Percentiles rank a stretch among this genome's conserved stretches.
These are phyloP conservation scores for Gryon sp. DNA, from an alignment of 1,140 invertebrate genomes.

Conservation along the genomic window DNA sequence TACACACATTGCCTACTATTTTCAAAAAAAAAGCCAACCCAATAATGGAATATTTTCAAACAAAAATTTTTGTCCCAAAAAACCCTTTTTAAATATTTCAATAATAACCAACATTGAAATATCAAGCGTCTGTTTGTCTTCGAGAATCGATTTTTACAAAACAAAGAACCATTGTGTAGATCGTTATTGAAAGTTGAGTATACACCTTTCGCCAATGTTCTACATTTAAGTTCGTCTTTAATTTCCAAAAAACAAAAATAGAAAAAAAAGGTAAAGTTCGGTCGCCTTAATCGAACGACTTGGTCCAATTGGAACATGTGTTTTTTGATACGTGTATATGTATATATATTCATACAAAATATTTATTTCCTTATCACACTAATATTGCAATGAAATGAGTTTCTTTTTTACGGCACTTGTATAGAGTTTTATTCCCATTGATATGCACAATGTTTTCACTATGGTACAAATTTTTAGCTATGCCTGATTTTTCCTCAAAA, in stretches of 20 bases:
- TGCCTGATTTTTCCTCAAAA: constrained; percentile 80
- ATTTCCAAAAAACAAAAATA: constrained; percentile 73
- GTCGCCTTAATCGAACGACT: constrained; percentile 73
- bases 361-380: constrained; percentile 79
- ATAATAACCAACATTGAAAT: too few relatives aligned
- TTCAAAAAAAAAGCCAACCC: too few relatives aligned
- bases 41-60: not conserved
- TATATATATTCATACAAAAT: constrained; percentile 64
- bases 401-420: constrained; percentile 85
- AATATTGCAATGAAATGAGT: constrained; percentile 81
- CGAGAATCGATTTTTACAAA: constrained; percentile 7
- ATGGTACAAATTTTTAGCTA: constrained; percentile 80
- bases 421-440: constrained; percentile 82
- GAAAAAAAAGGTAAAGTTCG: too few relatives aligned
- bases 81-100: too few relatives aligned
- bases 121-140: constrained; percentile 27
- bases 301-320: constrained; percentile 71
- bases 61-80: too few relatives aligned
- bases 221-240: constrained; percentile 72
- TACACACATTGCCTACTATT: too few relatives aligned
- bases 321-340: constrained; percentile 69
- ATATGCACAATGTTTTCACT: constrained; percentile 80
- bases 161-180: constrained; percentile 41
- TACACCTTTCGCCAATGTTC: constrained; percentile 76
- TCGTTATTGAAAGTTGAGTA: constrained; percentile 71